A percentile compares a stretch with the other conserved stretches of the same genome.
Conservation (phyloP, 2,113 vertebrate species). For the Actinemys pallida region DNA sequence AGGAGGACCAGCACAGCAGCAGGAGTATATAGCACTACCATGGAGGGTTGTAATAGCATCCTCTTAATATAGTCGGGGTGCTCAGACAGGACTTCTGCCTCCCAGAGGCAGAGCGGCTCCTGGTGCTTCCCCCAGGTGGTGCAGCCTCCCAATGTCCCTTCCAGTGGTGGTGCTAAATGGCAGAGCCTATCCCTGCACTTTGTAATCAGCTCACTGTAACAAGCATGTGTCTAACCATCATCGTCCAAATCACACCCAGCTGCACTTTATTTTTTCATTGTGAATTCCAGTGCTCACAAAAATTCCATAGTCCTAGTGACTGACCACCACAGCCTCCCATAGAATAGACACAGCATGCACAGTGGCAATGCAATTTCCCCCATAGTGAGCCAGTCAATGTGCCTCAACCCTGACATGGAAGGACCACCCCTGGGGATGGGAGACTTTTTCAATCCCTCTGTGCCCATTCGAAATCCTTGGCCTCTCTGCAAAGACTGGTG, state of each 20-base stretch:
- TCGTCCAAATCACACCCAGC: too few species aligned
- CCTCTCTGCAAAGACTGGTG: not conserved
- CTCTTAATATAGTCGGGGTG: not conserved
- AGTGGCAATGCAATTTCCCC: not conserved
- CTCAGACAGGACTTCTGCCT: not conserved
- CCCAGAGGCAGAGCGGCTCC: not conserved
- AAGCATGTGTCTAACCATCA: not conserved
- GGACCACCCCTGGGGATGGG: not conserved
- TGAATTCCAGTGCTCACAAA: not conserved
- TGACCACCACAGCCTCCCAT: not conserved
- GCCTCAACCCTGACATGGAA: not conserved
- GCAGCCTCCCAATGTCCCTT: not conserved
- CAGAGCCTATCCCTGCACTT: not conserved
- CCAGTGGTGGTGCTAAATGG: rapidly evolving
- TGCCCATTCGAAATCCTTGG: not conserved
- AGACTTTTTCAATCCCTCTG: not conserved
- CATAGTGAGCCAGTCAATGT: not conserved
- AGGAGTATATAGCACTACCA: not conserved
- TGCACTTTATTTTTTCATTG: not conserved
- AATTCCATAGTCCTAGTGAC: rapidly evolving
- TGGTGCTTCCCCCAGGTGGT: rapidly evolving
- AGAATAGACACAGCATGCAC: not conserved
- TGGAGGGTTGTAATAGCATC: not conserved
- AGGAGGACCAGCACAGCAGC: not conserved
- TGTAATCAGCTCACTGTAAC: not conserved